Evolutionary conservation across 2,113 vertebrate species (phyloP).

Genomic region (Pogona vitticeps): DNA sequence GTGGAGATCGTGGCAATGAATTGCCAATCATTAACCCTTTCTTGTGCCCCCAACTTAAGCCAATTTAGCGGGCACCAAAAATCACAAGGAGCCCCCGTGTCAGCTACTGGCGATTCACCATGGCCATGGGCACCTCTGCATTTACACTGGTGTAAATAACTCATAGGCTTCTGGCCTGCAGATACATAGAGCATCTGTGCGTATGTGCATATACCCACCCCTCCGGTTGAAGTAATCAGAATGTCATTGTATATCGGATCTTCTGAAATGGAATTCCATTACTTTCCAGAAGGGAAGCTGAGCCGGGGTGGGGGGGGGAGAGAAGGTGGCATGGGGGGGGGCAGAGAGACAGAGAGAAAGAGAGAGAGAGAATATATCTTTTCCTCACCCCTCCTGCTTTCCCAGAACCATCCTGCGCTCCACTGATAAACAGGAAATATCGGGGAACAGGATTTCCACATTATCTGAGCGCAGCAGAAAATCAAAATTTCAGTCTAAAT

Average conservation of each 20-base stretch:
- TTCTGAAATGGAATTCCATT: slow-evolving; percentile 39
- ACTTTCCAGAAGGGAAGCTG: not conserved
- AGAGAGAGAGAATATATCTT: slow-evolving; percentile 72
- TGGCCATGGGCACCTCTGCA: too few species aligned
- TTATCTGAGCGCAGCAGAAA: slow-evolving; percentile 87
- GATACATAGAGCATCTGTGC: too few species aligned
- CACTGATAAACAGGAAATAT: slow-evolving; percentile 86
- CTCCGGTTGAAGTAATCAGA: not conserved
- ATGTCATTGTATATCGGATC: not conserved
- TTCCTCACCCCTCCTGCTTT: slow-evolving; percentile 40
- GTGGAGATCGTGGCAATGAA: too few species aligned
- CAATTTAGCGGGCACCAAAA: too few species aligned
- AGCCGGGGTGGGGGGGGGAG: not conserved
- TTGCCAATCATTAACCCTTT: too few species aligned
- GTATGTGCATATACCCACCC: too few species aligned
- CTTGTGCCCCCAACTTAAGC: too few species aligned
- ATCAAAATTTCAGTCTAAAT: slow-evolving; percentile 86
- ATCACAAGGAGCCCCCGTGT: too few species aligned
- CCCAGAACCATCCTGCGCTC: slow-evolving; percentile 64
- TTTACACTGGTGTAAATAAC: too few species aligned
- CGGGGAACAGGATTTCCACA: slow-evolving; percentile 83
- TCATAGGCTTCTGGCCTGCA: too few species aligned
- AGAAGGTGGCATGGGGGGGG: not conserved
- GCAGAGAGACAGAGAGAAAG: slow-evolving; percentile 66
- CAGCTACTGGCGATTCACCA: too few species aligned